Conservation (phyloP, 2,113 vertebrate species). For the Rhipidura dahli region DNA sequence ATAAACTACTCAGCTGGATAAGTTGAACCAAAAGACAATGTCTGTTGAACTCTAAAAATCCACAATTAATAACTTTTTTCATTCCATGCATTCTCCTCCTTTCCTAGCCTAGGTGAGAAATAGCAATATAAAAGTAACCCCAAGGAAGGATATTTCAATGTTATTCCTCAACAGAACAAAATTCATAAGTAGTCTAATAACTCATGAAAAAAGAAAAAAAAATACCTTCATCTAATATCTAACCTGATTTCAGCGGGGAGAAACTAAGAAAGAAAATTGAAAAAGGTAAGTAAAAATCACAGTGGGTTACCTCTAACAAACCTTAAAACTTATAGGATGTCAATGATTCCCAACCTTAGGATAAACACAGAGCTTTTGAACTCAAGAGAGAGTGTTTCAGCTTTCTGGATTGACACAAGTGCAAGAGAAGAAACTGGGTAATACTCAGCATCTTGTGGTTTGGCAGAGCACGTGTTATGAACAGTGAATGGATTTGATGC, state of each 20-base stretch:
- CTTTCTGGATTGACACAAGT: background rate
- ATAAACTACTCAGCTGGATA: background rate
- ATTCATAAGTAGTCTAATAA: background rate
- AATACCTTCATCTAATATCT: background rate
- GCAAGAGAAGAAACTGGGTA: background rate
- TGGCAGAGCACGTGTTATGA: background rate
- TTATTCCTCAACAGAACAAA: background rate
- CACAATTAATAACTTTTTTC: background rate
- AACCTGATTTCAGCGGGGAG: background rate
- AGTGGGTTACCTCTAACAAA: background rate
- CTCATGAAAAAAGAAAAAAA: background rate
- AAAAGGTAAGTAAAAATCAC: background rate
- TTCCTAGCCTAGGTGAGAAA: background rate
- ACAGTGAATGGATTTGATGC: background rate
- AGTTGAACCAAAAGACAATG: background rate
- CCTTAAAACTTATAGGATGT: background rate
- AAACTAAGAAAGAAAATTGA: background rate
- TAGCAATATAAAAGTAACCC: background rate
- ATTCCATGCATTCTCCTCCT: background rate
- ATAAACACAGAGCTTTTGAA: background rate
- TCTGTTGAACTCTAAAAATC: background rate
- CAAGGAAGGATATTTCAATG: background rate
- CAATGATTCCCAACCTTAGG: background rate
- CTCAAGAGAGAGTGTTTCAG: background rate
- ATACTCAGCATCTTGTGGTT: background rate